phyloP scores from a whole-genome alignment of 2,888 invertebrate genomes.

The Cyclophora albipunctata region DNA sequence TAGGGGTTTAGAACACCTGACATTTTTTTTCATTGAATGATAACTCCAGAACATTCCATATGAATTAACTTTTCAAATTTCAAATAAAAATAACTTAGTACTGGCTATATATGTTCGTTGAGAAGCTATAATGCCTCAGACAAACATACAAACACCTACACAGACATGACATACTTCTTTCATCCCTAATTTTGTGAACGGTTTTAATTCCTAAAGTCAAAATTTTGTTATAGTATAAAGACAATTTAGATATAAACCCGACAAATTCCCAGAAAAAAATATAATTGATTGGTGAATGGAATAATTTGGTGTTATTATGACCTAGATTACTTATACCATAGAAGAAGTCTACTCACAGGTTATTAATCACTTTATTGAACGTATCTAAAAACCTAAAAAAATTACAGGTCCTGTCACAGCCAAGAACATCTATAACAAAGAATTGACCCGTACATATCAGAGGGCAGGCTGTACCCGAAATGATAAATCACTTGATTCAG shows the following conservation, averaged over 20 bases:
- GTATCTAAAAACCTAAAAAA: not conserved
- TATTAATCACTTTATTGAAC: not conserved
- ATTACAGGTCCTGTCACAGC: not conserved
- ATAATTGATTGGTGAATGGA: not conserved
- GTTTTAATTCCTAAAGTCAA: too few species aligned
- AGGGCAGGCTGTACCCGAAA: conserved; percentile 3
- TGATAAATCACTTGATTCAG: conserved; percentile 10
- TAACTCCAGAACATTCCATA: too few species aligned
- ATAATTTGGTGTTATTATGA: not conserved
- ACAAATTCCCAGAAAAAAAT: too few species aligned
- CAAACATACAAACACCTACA: too few species aligned
- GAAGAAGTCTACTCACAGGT: not conserved
- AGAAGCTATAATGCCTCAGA: too few species aligned
- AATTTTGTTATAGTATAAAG: too few species aligned
- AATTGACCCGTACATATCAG: not conserved
- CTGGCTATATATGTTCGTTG: too few species aligned
- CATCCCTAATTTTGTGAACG: too few species aligned
- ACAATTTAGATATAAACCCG: too few species aligned
- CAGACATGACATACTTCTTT: too few species aligned
- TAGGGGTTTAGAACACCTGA: not conserved
- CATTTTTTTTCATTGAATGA: not conserved
- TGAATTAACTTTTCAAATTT: too few species aligned
- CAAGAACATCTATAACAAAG: not conserved
- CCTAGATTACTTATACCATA: not conserved
- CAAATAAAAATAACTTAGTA: too few species aligned